phyloP scores from a whole-genome alignment of 2,797 vertebrate genomes.

The Lycodopsis pacificus region DNA sequence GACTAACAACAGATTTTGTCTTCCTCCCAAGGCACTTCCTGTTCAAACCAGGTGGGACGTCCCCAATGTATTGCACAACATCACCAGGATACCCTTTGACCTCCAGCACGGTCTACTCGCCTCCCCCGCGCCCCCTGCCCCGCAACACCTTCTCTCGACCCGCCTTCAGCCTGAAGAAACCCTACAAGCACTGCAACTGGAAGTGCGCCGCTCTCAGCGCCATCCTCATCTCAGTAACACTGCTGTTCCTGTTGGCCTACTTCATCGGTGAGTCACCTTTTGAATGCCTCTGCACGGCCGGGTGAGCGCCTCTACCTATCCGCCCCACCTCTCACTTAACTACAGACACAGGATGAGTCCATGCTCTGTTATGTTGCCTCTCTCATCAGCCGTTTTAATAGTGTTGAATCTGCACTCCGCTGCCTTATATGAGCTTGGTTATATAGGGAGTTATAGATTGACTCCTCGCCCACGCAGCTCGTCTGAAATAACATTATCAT shows the following conservation, averaged over 20 bases:
- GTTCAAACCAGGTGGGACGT: constrained; percentile 98
- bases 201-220: constrained; percentile 97
- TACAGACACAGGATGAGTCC: constrained; percentile 41
- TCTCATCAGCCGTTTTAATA: constrained; percentile 55
- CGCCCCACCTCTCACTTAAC: constrained; percentile 33
- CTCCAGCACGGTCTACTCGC: constrained; percentile 99
- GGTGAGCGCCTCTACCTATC: constrained; percentile 10
- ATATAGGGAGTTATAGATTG: constrained; percentile 62
- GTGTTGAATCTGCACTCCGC: constrained; percentile 51
- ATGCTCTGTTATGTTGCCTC: constrained; percentile 46
- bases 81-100: constrained; percentile 98
- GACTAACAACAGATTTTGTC: constrained; percentile 29
- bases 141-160: constrained; percentile 96
- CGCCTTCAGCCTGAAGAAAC: constrained; percentile 98
- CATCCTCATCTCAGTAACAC: constrained; percentile 93
- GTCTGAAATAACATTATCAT: constrained; percentile 74
- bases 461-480: constrained; percentile 59
- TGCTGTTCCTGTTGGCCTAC: constrained; percentile 96
- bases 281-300: constrained; percentile 8
- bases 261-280: constrained; percentile 91
- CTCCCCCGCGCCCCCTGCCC: constrained; percentile 95
- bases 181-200: constrained; percentile 99
- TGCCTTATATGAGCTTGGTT: constrained; percentile 41
- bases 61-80: constrained; percentile 97
- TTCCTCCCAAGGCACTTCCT: constrained; percentile 94